Base-by-base conservation (phyloP, 2,888 invertebrate species). In the Plagodis dolabraria region DNA sequence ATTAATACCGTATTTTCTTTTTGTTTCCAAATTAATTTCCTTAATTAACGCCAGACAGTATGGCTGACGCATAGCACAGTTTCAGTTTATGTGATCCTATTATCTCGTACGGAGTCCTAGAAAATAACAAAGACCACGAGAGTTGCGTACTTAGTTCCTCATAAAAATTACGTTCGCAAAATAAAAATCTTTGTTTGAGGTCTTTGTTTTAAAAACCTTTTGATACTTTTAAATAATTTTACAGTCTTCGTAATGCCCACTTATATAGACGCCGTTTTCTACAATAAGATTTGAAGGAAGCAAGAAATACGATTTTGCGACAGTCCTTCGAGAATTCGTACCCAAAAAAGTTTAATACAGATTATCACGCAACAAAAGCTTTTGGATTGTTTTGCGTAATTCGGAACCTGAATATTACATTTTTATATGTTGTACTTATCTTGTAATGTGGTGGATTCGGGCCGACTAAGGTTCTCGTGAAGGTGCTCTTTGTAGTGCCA, bases 281-380 rank as follows among this genome's bases (percentile, higher is more conserved):
- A 45, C 57, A 59, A 60, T 53, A 61, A 60, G 47, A 60, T 67
- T 69, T 60, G 63, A 60, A 64, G 52, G 58, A 53, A 69, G 59
- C 64, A 22, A 60, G 44, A 65, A 67, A 64, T 65, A 65, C 57
- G 63, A 60, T 65, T 69, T 60, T 60, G 61, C 64, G 63, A 61
- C 63, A 56, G 59, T 61, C 67, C 57, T 60, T 52, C 38, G 64
- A 56, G 65, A 60, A 67, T 65, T 64, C 52, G 58, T 65, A 61
- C 63, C 65, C 59, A 60, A 69, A 40, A 68, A 67, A 65, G 65
- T 69, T 69, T 67, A 67, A 67, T 67, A 65, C 60, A 65, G 69
- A 69, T 69, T 69, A 69, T 67, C 64, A 65, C 69, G 65, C 65
- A 53, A 67, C 67, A 64, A 52, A 58, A 65, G 64, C 59, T 62